Evolutionary conservation across 2,797 vertebrate genomes (phyloP).

Genomic region (Onychomys leucogaster): DNA sequence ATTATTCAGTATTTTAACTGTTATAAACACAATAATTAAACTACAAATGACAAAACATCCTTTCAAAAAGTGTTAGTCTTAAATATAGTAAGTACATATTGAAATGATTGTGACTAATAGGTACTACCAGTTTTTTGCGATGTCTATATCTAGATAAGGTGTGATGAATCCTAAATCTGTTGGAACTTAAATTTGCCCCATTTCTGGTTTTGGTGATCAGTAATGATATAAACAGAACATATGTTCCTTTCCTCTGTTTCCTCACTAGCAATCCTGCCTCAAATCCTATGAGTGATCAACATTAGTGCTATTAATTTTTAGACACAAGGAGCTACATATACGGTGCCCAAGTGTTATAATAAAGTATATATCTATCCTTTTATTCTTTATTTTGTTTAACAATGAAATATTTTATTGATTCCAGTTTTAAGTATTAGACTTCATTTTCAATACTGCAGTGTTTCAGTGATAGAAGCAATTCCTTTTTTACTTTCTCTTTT

Average conservation of each 20-base stretch:
- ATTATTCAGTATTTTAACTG: background rate
- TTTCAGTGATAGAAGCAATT: background rate
- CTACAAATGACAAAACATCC: background rate
- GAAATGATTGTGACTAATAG: slow-evolving; percentile 49
- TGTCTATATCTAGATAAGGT: slow-evolving; percentile 59
- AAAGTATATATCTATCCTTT: background rate
- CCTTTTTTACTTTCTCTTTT: background rate
- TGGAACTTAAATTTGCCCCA: slow-evolving; percentile 15
- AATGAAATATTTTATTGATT: background rate
- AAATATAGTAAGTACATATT: slow-evolving; percentile 1
- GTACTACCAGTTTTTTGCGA: background rate
- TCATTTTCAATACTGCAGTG: background rate
- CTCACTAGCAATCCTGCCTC: background rate
- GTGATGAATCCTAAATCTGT: slow-evolving; percentile 56
- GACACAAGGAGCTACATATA: background rate
- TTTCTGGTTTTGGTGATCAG: slow-evolving; percentile 7
- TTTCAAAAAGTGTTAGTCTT: background rate
- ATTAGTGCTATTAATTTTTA: background rate
- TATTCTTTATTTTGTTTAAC: background rate
- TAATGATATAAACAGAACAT: slow-evolving; percentile 13
- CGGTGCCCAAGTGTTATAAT: background rate
- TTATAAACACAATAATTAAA: background rate
- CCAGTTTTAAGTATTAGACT: background rate
- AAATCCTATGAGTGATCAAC: background rate
- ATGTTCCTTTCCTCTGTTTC: slow-evolving; percentile 26